Evolutionary conservation across 2,113 vertebrate species (phyloP).

Genomic region (Grantiella picta): DNA sequence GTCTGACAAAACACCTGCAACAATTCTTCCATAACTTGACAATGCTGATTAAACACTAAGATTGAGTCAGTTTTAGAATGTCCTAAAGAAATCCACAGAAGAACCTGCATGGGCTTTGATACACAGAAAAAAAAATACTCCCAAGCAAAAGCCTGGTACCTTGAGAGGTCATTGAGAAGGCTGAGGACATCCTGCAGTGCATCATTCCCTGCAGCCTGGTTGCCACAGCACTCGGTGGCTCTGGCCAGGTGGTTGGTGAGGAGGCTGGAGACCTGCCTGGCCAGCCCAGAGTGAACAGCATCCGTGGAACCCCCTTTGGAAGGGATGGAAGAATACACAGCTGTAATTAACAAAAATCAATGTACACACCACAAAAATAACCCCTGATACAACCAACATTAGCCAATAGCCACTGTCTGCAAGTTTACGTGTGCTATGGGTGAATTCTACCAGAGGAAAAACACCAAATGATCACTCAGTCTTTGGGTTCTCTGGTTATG

Average conservation of each 20-base stretch:
- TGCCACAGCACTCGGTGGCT: constrained; percentile 94
- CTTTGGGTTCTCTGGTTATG: neutral
- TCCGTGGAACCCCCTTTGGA: constrained; percentile 88
- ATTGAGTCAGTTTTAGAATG: neutral
- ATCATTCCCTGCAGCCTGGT: constrained; percentile 96
- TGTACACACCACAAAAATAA: neutral
- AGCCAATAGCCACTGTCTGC: neutral
- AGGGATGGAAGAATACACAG: neutral
- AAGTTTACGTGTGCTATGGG: neutral
- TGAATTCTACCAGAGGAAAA: neutral
- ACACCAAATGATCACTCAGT: rapidly evolving
- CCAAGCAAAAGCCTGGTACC: constrained; percentile 66
- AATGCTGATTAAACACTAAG: neutral
- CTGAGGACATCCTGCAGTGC: constrained; percentile 96
- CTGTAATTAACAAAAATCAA: neutral
- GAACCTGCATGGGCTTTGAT: neutral
- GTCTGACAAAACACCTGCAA: neutral
- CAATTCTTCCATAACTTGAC: neutral
- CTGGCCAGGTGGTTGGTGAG: constrained; percentile 95
- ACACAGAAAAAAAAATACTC: neutral
- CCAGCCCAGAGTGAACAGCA: constrained; percentile 94
- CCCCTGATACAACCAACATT: neutral
- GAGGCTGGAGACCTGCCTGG: constrained; percentile 94
- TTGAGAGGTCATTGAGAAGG: constrained; percentile 95
- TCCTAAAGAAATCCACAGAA: neutral